A percentile compares a stretch with the other conserved stretches of the same genome.
These are phyloP conservation scores for Trachythela sp. DNA, from an alignment of 64 coral and sea anemone genomes.

Conservation along the genomic window DNA sequence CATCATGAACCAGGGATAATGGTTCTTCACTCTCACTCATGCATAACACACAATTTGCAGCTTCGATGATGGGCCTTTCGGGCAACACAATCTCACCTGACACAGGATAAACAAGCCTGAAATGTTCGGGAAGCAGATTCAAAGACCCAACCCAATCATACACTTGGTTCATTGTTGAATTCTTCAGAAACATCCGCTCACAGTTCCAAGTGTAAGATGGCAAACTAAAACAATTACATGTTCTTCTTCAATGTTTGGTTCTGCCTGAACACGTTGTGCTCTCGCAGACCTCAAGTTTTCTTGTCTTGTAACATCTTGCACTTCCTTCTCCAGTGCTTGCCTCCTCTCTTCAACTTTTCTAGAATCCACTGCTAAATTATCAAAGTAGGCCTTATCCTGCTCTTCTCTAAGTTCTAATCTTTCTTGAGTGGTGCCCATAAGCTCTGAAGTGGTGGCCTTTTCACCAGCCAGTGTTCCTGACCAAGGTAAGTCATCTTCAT, in stretches of 20 bases:
- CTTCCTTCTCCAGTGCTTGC: background rate
- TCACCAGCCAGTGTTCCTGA: background rate
- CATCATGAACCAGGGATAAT: background rate
- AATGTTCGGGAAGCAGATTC: background rate
- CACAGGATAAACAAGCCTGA: background rate
- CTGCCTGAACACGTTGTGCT: background rate
- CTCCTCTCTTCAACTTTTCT: background rate
- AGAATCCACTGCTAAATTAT: background rate
- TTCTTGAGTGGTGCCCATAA: background rate
- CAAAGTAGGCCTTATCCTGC: background rate
- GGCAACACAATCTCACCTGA: background rate
- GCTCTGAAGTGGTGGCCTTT: background rate
- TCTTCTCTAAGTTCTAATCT: background rate
- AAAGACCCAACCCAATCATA: background rate
- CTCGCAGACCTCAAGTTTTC: background rate
- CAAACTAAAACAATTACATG: constrained; percentile 3
- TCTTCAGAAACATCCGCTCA: background rate
- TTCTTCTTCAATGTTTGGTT: background rate
- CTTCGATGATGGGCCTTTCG: background rate
- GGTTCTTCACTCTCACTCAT: background rate
- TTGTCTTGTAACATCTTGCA: background rate
- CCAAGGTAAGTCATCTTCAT: background rate
- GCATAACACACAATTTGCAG: background rate
- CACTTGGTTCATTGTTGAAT: background rate
- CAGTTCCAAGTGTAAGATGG: background rate